Percentiles rank a stretch among this genome's conserved stretches.
These are phyloP conservation scores for Labia minor DNA, from an alignment of 2,888 invertebrate genomes.

Conservation along the genomic window DNA sequence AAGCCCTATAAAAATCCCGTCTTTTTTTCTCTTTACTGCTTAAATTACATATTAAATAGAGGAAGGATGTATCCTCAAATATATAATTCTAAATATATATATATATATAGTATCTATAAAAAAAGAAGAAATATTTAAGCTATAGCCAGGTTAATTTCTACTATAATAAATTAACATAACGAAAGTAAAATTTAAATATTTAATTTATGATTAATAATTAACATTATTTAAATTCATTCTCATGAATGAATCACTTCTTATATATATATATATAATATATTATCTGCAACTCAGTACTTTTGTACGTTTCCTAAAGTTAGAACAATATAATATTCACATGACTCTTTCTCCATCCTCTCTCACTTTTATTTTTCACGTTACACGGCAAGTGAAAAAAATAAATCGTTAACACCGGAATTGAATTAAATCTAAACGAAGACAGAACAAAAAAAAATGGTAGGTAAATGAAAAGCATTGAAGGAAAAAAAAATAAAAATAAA, in stretches of 20 bases:
- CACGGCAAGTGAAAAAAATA: not conserved
- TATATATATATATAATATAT: not conserved
- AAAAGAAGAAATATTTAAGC: too few species aligned
- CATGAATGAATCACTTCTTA: not conserved
- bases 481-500: not conserved
- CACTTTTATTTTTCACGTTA: too few species aligned
- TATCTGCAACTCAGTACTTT: not conserved
- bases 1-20: too few species aligned
- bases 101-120: too few species aligned
- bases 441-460: constrained; percentile 3
- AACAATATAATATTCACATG: not conserved
- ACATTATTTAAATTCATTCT: not conserved
- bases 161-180: not conserved
- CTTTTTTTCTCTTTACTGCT: too few species aligned
- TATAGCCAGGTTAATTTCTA: too few species aligned
- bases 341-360: too few species aligned
- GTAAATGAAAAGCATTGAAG: not conserved
- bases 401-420: constrained; percentile 1
- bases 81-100: too few species aligned
- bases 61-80: too few species aligned
- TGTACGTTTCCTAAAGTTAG: not conserved
- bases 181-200: not conserved
- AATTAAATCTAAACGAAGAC: not conserved
- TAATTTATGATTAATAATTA: constrained; percentile 2
- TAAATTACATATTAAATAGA: too few species aligned